Conservation (phyloP, 92 coral and sea anemone species). For the Bergia sp. region DNA sequence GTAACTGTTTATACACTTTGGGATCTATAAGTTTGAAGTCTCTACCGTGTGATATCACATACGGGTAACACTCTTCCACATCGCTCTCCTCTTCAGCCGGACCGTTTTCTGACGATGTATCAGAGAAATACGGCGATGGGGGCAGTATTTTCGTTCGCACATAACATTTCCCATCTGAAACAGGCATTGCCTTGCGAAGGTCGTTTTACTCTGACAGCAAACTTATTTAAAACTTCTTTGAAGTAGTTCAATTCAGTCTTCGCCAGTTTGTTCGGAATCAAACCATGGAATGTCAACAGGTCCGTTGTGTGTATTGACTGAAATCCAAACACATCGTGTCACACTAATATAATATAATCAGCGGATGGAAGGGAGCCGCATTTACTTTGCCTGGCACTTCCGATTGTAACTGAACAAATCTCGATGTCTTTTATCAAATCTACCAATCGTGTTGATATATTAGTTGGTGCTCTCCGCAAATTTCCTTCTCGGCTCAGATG, state of each 20-base stretch:
- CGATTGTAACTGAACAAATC: conserved; percentile 86
- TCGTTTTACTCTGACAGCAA: conserved; percentile 15
- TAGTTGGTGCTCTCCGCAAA: conserved; percentile 76
- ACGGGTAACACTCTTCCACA: conserved; percentile 83
- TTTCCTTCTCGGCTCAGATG: conserved; percentile 62
- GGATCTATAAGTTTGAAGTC: conserved; percentile 87
- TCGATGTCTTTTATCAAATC: conserved; percentile 76
- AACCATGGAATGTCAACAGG: conserved; percentile 42
- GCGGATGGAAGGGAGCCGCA: conserved; percentile 60
- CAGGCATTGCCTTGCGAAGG: conserved; percentile 52
- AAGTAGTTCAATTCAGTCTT: background rate
- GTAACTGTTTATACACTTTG: conserved; percentile 83
- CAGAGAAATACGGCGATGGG: conserved; percentile 35
- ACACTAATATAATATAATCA: conserved; percentile 62
- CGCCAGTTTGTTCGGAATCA: background rate
- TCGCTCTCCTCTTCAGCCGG: conserved; percentile 69
- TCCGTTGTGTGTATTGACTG: conserved; percentile 44
- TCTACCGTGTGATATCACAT: conserved; percentile 85
- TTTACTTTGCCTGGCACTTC: conserved; percentile 94
- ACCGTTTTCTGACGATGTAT: conserved; percentile 32
- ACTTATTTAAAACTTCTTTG: conserved; percentile 30
- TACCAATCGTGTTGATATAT: conserved; percentile 77
- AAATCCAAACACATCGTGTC: conserved; percentile 56
- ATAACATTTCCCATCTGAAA: conserved; percentile 46
- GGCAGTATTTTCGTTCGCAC: conserved; percentile 47